Base-by-base conservation (phyloP, 2,797 vertebrate genomes). In the Allobates femoralis region DNA sequence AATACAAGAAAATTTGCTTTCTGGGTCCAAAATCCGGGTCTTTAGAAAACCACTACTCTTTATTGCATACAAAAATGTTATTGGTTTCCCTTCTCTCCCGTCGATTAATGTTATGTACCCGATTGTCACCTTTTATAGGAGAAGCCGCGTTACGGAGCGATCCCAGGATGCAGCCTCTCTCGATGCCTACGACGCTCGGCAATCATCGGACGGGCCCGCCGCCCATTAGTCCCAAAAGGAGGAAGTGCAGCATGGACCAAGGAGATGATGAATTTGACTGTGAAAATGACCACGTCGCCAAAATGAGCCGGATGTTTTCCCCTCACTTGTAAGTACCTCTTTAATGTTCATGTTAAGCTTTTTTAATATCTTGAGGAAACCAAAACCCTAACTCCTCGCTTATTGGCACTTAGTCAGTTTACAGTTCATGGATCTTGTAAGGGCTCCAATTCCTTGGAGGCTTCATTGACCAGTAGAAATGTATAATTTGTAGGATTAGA, bases 171-270 rank as follows among this genome's bases (percentile, higher is more conserved):
- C 97, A 98, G 93, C 93, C 97, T 21, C 93, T 98, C 88, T 96
- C 97, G 0, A 94, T 98, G 88, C 95, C 97, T 55, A 94, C 96
- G 0, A 93, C 95, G 74, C 93, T 97, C 87, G 93, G 93, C 92
- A 96, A 93, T 91, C 97, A 99, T 92, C 95, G 98, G 90, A 99
- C 98, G 0, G 98, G 97, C 62, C 98, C 98, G 62, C 97, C 98
- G 75, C 98, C 98, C 74, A 98, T 99, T 94, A 99, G 98, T 93
- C 98, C 98, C 90, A 97, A 94, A 93, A 99, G 99, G 94, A 96
- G 98, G 92, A 99, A 97, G 93, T 94, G 96, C 93, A 96, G 95
- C 75, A 93, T 95, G 90, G 98, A 99, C 90, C 96, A 96, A 71
- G 95, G 92, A 21, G 97, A 98, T 3, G 96, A 97, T 2, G 96